Percentiles rank a stretch among this genome's conserved stretches.
phyloP scores from a whole-genome alignment of 2,797 vertebrate genomes.

The Salarias fasciatus region DNA sequence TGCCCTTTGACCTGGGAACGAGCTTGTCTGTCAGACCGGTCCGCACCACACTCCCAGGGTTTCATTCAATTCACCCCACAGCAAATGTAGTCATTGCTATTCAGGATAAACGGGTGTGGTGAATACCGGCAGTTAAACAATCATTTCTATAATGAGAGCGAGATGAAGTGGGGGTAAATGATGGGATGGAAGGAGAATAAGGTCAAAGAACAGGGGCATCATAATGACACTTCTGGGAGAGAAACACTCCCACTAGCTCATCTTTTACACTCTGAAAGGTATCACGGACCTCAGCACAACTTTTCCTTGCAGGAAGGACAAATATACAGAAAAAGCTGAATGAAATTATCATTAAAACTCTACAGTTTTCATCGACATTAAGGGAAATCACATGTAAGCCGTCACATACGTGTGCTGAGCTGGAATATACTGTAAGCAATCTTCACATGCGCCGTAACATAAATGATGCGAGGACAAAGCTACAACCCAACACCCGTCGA shows the following conservation, averaged over 20 bases:
- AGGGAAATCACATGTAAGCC: too few relatives aligned
- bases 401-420: background rate
- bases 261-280: background rate
- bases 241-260: background rate
- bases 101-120: constrained; percentile 21
- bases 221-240: constrained; percentile 32
- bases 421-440: constrained; percentile 16
- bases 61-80: constrained; percentile 9
- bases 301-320: constrained; percentile 1
- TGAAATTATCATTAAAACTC: too few relatives aligned
- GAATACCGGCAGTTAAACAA: constrained; percentile 29
- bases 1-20: constrained; percentile 49
- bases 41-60: constrained; percentile 40
- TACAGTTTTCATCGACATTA: too few relatives aligned
- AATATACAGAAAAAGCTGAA: background rate
- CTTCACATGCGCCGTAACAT: too few relatives aligned
- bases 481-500: constrained; percentile 38
- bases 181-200: constrained; percentile 14
- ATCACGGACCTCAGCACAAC: constrained; percentile 16
- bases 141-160: constrained; percentile 33
- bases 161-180: constrained; percentile 36
- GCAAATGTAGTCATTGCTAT: constrained; percentile 43
- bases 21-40: constrained; percentile 18
- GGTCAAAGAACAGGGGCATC: constrained; percentile 34
- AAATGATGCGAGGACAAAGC: constrained; percentile 44